Evolutionary conservation across 23 tunicate genomes (phyloP), one percentile per base, ranked within the genome.

Genomic region (Trididemnum miniatum): DNA sequence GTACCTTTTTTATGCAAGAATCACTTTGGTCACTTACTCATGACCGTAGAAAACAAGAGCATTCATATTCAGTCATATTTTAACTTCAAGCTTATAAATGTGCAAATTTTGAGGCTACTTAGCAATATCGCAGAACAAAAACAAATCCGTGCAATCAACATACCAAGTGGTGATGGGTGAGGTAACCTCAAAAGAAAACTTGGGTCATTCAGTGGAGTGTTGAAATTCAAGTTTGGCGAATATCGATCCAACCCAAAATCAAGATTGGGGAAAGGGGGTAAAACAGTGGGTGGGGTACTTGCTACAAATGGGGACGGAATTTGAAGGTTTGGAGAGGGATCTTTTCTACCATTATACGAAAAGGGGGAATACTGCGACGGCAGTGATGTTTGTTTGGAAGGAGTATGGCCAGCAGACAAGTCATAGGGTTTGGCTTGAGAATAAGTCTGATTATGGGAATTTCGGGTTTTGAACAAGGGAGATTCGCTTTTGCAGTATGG

Each of bases 121-220:
- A n/a, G n/a, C n/a, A n/a, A n/a, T n/a, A n/a, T n/a, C n/a, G 9
- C 15, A 44, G 12, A 44, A 44, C 54, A 44, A 44, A 44, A 44
- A 9, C 54, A 7, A 7, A 44, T 44, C 15, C 9, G 15, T 44
- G 54, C 15, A 44, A 44, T 44, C 54, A 44, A 62, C 67, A 26
- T 62, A 62, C 67, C 67, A 62, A 62, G 67, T 62, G 67, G 5
- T 12, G 67, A 5, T 12, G 67, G 26, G 67, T 67, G 75, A 4
- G 75, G 25, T 3, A 30, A 67, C 2, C 75, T 20, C 22, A 67
- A 38, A 7, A 67, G 38, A 24, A 67, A 32, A 22, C n/a, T 67
- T 5, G 75, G 75, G 32, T 67, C 75, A 22, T 44, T 9, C 15
- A 44, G 15, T 7, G 54, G 54, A n/a, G n/a, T n/a, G 15, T 15